Conservation (phyloP, 2,113 vertebrate genomes). For the Lophura nycthemera region DNA sequence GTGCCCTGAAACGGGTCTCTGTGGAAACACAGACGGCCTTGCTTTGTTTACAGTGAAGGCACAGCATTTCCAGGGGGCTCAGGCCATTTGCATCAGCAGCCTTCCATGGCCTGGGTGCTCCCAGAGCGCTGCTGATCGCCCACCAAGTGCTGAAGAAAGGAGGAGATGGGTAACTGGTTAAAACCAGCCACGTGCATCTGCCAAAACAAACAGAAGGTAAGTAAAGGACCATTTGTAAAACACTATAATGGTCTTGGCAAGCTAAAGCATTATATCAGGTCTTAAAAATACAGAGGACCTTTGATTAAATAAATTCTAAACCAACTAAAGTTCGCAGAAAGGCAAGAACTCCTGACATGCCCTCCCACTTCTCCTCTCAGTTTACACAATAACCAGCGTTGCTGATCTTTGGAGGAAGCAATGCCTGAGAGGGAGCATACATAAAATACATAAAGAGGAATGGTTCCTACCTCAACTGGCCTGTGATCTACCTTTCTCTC, state of each 20-base stretch:
- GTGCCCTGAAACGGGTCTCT: not conserved
- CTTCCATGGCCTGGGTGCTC: not conserved
- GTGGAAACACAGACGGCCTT: not conserved
- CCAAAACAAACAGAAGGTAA: not conserved
- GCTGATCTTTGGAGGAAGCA: not conserved
- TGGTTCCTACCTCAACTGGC: not conserved
- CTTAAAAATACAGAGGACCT: not conserved
- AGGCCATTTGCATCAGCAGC: rapidly evolving
- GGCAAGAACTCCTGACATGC: rapidly evolving
- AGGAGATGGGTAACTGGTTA: not conserved
- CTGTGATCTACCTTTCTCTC: not conserved
- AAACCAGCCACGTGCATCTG: not conserved
- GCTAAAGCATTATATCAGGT: not conserved
- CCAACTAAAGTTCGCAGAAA: not conserved
- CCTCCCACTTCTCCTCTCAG: not conserved
- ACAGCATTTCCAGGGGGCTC: not conserved
- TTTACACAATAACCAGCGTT: not conserved
- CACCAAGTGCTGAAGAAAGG: not conserved
- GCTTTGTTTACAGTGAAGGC: not conserved
- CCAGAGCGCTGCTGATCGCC: not conserved
- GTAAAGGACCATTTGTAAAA: not conserved
- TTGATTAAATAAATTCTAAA: not conserved
- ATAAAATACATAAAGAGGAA: not conserved
- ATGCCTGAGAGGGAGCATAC: rapidly evolving
- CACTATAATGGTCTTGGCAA: not conserved